Evolutionary conservation across 2,888 invertebrate species (phyloP), one percentile per base, ranked within the genome.

Genomic region (Trichogramma evanescens): DNA sequence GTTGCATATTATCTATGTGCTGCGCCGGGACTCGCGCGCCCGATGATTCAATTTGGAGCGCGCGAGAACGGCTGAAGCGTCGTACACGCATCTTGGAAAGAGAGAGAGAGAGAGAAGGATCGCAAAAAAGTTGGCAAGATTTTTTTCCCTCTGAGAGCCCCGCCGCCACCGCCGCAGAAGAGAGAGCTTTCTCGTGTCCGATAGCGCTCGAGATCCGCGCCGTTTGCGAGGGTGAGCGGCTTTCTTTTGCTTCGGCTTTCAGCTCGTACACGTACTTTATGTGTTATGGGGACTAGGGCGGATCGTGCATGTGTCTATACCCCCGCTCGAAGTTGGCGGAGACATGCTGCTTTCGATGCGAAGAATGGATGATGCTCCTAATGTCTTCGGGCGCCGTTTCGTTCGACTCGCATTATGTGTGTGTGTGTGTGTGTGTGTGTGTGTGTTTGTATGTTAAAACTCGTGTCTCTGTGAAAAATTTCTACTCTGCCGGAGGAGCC

Each of bases 111-210:
- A 41, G 50, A 39, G 50, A 5, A 41, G 50, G 7, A 9, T 50
- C 5, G 40, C 13, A 5, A 50, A 50, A 50, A 49, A 26, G 26
- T 26, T 26, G 26, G 2, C 26, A 26, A 26, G 26, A 26, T 26
- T 26, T 26, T 26, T 26, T 26, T 26, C 26, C 45, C 45, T 45
- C n/a, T 45, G 45, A 45, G n/a, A 45, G 8, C n/a, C n/a, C 45
- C 45, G 9, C 9, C n/a, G 9, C 60, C 58, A 58, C 58, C 63
- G 50, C 59, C 50, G 42, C 43, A 55, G 69, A 66, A 63, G 69
- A 68, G 70, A 76, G 71, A 76, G 76, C 76, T 75, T 76, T 76
- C 74, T 71, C 76, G 67, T 76, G 76, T 76, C 71, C 71, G 66
- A 68, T 68, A 68, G 69, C 66, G 65, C 65, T 58, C 26, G 26